Conservation (phyloP, 2,797 vertebrate genomes). For the Octomys mimax region DNA sequence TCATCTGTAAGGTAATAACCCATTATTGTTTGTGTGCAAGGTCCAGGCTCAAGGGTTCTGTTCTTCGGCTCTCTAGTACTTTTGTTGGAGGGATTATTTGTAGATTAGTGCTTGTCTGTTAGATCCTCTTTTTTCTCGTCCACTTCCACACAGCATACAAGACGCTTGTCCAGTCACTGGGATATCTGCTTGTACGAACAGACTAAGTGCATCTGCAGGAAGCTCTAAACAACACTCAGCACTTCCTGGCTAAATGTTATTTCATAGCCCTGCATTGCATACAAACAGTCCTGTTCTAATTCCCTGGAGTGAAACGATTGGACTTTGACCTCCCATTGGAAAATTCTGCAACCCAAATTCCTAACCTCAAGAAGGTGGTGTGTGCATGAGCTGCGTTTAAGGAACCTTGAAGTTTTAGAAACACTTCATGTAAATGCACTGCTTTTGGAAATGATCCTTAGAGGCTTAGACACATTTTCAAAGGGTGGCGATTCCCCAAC, state of each 20-base stretch:
- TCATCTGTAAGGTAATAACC: background rate
- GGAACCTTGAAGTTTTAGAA: background rate
- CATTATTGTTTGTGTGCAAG: background rate
- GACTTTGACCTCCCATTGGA: background rate
- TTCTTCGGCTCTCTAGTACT: background rate
- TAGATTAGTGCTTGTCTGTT: background rate
- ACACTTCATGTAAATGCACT: background rate
- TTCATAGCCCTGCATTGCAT: background rate
- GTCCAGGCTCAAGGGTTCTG: background rate
- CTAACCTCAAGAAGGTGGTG: background rate
- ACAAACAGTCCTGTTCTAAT: background rate
- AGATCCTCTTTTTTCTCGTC: background rate
- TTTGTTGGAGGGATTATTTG: background rate
- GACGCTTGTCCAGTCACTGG: accelerated
- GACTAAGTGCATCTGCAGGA: background rate
- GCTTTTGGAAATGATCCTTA: background rate
- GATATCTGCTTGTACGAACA: background rate
- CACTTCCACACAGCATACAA: background rate
- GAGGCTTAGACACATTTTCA: background rate
- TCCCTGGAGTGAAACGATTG: no score
- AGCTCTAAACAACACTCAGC: background rate
- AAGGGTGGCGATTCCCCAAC: background rate
- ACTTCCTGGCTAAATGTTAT: background rate
- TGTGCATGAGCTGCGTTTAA: background rate
- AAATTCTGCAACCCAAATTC: background rate